Conservation (phyloP, 1,140 invertebrate species). For the Trissolcus basalis region DNA sequence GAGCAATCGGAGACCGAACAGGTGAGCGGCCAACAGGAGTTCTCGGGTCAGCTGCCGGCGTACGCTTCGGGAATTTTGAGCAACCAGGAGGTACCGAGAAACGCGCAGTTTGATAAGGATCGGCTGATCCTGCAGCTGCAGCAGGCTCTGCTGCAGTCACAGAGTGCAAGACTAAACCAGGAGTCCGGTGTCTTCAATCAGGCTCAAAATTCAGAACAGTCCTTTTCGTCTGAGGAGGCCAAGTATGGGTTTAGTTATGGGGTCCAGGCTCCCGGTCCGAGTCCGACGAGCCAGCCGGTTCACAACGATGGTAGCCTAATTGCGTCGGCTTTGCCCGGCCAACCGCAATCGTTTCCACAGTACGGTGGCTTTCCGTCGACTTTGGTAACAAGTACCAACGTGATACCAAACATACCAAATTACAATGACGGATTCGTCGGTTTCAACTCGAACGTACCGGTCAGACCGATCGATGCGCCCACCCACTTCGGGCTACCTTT, state of each 20-base stretch:
- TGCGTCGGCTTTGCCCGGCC: too few species aligned
- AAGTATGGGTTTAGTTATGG: too few species aligned
- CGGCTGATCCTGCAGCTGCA: slow-evolving; percentile 68
- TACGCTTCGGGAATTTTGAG: slow-evolving; percentile 68
- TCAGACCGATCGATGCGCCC: slow-evolving; percentile 57
- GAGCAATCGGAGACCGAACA: slow-evolving; percentile 35
- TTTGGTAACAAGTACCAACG: slow-evolving; percentile 31
- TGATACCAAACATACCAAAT: slow-evolving; percentile 53
- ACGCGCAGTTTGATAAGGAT: slow-evolving; percentile 69
- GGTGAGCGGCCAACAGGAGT: slow-evolving; percentile 34
- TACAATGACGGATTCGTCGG: slow-evolving; percentile 53
- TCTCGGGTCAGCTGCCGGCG: slow-evolving; percentile 56
- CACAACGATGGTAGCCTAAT: too few species aligned
- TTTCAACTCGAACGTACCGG: slow-evolving; percentile 25
- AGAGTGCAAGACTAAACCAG: slow-evolving; percentile 47
- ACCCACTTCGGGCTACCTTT: slow-evolving; percentile 70
- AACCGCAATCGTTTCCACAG: background rate
- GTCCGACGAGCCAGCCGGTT: too few species aligned
- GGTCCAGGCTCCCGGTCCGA: too few species aligned
- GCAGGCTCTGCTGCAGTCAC: slow-evolving; percentile 57
- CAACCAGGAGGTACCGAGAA: slow-evolving; percentile 61
- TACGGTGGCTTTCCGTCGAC: slow-evolving; percentile 21
- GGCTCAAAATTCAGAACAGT: slow-evolving; percentile 52
- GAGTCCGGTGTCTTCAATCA: slow-evolving; percentile 43
- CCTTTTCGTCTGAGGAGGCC: slow-evolving; percentile 5